phyloP scores from a whole-genome alignment of 2,888 invertebrate genomes.

The Drosophila flavopinicola region DNA sequence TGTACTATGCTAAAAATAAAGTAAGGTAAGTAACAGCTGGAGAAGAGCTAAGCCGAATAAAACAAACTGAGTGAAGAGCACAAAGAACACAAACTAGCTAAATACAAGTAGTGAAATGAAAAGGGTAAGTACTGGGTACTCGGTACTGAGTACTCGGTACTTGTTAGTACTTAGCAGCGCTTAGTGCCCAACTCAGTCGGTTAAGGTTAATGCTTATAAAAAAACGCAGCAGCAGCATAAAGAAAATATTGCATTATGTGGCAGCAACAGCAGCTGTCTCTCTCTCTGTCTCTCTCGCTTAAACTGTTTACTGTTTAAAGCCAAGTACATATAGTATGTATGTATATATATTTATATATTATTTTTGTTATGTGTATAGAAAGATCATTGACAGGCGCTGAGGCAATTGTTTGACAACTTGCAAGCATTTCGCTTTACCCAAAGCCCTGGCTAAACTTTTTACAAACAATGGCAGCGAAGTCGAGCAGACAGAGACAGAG shows the following conservation, averaged over 20 bases:
- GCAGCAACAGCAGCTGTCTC: not conserved
- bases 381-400: slow-evolving; percentile 43
- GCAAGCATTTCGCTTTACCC: slow-evolving; percentile 56
- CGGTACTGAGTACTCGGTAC: not conserved
- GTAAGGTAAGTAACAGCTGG: too few species aligned
- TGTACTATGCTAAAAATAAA: too few species aligned
- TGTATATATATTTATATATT: slow-evolving; percentile 8
- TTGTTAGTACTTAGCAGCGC: not conserved
- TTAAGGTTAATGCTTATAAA: not conserved
- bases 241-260: slow-evolving; percentile 10
- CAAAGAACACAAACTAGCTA: too few species aligned
- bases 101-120: not conserved
- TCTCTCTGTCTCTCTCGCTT: too few species aligned
- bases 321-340: not conserved
- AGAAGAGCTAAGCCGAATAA: too few species aligned
- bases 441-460: slow-evolving; percentile 57
- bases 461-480: slow-evolving; percentile 49
- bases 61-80: too few species aligned
- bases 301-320: too few species aligned
- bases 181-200: not conserved
- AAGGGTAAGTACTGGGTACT: not conserved
- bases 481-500: not conserved
- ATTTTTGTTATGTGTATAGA: not conserved
- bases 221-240: not conserved
- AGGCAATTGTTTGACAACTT: slow-evolving; percentile 52